Evolutionary conservation across 2,888 invertebrate genomes (phyloP).

Genomic region (Drosophila buzzatii): DNA sequence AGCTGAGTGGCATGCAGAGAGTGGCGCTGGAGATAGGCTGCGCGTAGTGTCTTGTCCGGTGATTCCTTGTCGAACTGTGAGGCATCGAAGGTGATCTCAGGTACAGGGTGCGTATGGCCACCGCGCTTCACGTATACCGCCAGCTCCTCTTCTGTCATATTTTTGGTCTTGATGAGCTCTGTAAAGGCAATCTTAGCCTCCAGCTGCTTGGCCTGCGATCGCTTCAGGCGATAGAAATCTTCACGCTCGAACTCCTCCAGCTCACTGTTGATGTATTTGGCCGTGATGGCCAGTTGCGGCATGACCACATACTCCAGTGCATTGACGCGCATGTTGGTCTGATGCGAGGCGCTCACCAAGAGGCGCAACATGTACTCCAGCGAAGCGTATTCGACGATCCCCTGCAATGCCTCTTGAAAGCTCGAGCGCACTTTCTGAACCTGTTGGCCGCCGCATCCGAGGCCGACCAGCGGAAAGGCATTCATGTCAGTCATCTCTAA

Average conservation of each 20-base stretch:
- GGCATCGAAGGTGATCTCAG: conserved; percentile 53
- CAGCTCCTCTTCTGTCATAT: conserved; percentile 54
- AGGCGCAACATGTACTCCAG: conserved; percentile 62
- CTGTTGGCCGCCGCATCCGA: conserved; percentile 76
- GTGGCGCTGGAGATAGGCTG: conserved; percentile 12
- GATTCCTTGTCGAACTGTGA: conserved; percentile 14
- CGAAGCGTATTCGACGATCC: conserved; percentile 66
- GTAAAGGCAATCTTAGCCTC: conserved; percentile 72
- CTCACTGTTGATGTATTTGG: conserved; percentile 72
- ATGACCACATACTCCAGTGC: conserved; percentile 79
- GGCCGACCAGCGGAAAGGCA: conserved; percentile 69
- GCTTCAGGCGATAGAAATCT: conserved; percentile 82
- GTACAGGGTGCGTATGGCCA: conserved; percentile 25
- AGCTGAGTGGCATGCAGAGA: not conserved
- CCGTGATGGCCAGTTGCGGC: conserved; percentile 68
- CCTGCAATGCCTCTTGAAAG: conserved; percentile 57
- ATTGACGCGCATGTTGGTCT: conserved; percentile 81
- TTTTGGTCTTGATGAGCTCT: conserved; percentile 57
- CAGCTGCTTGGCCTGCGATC: conserved; percentile 80
- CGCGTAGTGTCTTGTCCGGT: conserved; percentile 1
- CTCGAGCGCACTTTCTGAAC: conserved; percentile 64
- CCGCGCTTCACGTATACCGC: conserved; percentile 28
- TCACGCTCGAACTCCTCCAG: conserved; percentile 82
- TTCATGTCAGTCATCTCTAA: conserved; percentile 28
- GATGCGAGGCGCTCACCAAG: conserved; percentile 56